Conservation (phyloP, 2,888 invertebrate genomes). For the Tetropium fuscum region DNA sequence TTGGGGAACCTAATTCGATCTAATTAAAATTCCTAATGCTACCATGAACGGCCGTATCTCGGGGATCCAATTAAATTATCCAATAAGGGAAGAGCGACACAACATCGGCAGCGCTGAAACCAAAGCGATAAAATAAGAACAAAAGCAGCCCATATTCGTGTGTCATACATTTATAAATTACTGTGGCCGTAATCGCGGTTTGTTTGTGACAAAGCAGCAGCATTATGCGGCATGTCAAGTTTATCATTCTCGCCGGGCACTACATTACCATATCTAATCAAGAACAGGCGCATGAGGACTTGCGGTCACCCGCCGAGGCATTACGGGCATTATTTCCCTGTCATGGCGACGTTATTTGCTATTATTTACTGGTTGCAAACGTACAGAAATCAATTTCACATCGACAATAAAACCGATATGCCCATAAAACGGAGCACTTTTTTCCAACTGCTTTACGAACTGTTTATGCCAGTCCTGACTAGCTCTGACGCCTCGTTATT, state of each 20-base stretch:
- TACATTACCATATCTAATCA: constrained; percentile 44
- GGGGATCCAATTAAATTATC: constrained; percentile 16
- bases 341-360: constrained; percentile 1
- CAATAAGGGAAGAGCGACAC: constrained; percentile 6
- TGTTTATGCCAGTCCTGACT: too few species aligned
- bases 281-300: constrained; percentile 28
- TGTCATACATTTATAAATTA: constrained; percentile 41
- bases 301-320: constrained; percentile 6
- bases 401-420: constrained; percentile 9
- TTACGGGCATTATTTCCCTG: not conserved
- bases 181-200: constrained; percentile 37
- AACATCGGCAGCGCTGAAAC: not conserved
- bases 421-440: too few species aligned
- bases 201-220: constrained; percentile 38
- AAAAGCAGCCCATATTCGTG: constrained; percentile 30
- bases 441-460: too few species aligned
- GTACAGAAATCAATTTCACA: constrained; percentile 2
- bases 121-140: constrained; percentile 22
- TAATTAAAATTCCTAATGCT: constrained; percentile 18
- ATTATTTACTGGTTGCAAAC: constrained; percentile 9
- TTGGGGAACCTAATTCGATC: constrained; percentile 13
- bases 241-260: constrained; percentile 34
- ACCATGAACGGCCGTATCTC: constrained; percentile 2
- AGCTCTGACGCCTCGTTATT: too few species aligned
- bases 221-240: constrained; percentile 35